Base-by-base conservation (phyloP, 2,113 vertebrate species). In the Diphyllodes magnificus region DNA sequence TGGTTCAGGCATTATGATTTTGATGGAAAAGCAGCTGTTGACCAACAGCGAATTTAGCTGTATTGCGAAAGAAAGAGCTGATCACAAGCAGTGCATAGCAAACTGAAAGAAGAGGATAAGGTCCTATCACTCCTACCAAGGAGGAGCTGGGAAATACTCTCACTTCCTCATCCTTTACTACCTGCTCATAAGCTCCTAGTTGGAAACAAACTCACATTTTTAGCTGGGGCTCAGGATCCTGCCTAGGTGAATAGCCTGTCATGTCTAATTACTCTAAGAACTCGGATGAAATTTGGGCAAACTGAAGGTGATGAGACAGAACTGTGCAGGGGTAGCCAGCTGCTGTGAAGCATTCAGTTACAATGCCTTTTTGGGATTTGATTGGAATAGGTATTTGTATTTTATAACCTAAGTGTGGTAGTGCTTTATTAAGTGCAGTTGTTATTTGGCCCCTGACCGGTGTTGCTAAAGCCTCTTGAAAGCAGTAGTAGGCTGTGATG, bases 1-100 rank as follows among this genome's bases (percentile, higher is more conserved):
- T 82, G 54, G 33, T 96, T 95, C 70, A 83, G 88, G 66, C 59
- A 40, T 96, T 92, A 51, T 0, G 33, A 51, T 92, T 96, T 69
- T 87, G 71, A 77, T 65, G 81, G 54, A 71, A 93, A 91, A 91
- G 44, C 78, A 57, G 70, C 77, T 93, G 51, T 88, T 94, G 86
- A 76, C 80, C 69, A 76, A 22, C 33, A 33, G 1, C 82, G 49
- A 83, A 28, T 83, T 69, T 77, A 73, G 15, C 40, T 79, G 11
- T 50, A 35, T 40, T 77, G 65, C 3, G 10, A 92, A 76, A 70
- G 39, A 69, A 90, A 66, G 61, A 92, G 49, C 37, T 77, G 63
- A 66, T 94, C 28, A 24, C 6, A 44, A 79, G 42, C 42, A 57
- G 24, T 73, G 28, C 47, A 10, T 86, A 80, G 60, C 11, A 56